Evolutionary conservation across 2,113 vertebrate species (phyloP).

Genomic region (Neolamprologus variostigma): DNA sequence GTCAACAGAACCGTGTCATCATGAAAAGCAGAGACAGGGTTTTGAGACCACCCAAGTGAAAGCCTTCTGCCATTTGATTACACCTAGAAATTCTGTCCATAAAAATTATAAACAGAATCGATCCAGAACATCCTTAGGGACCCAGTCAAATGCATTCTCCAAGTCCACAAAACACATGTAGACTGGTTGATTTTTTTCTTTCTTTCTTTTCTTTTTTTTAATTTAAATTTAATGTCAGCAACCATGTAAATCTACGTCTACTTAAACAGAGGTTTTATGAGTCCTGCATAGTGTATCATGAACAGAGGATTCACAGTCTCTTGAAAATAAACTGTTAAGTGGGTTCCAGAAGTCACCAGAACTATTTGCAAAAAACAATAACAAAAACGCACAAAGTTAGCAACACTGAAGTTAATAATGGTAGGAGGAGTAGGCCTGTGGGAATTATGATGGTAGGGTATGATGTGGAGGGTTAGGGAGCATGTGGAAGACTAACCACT

Average conservation of each 20-base stretch:
- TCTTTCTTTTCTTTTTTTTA: fast-evolving
- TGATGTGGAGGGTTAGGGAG: neutral
- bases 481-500: neutral
- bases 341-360: neutral
- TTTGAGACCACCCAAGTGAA: neutral
- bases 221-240: neutral
- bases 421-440: neutral
- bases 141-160: neutral
- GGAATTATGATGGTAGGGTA: neutral
- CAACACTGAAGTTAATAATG: neutral
- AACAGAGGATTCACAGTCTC: neutral
- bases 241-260: neutral
- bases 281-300: neutral
- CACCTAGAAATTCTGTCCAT: neutral
- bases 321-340: neutral
- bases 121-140: neutral
- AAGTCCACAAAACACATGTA: neutral
- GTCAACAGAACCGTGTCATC: neutral
- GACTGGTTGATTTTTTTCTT: neutral
- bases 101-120: neutral
- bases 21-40: neutral
- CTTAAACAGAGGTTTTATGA: neutral
- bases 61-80: neutral
- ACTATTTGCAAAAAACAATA: neutral
- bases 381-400: neutral